phyloP scores from a whole-genome alignment of 1,140 invertebrate genomes.

The Limonius californicus region DNA sequence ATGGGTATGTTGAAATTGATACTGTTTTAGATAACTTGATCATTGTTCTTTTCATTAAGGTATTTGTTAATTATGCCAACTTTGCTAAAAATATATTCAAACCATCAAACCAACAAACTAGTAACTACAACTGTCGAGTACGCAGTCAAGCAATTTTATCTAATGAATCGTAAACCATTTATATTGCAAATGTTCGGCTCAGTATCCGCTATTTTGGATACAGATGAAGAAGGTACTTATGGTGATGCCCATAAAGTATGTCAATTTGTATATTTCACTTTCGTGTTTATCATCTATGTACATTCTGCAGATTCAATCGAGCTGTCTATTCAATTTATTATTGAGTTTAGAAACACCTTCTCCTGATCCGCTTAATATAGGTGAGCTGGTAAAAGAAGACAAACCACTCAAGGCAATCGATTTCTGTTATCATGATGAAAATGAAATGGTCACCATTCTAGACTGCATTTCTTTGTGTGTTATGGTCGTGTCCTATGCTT shows the following conservation, averaged over 20 bases:
- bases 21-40: not conserved
- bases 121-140: slow-evolving; percentile 96
- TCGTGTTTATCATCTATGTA: slow-evolving; percentile 6
- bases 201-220: slow-evolving; percentile 92
- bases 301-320: slow-evolving; percentile 72
- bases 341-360: slow-evolving; percentile 88
- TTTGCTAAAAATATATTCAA: slow-evolving; percentile 92
- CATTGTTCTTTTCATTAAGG: slow-evolving; percentile 49
- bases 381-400: slow-evolving; percentile 92
- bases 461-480: slow-evolving; percentile 94
- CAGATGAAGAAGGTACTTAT: slow-evolving; percentile 79
- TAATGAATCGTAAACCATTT: slow-evolving; percentile 97
- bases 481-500: slow-evolving; percentile 96
- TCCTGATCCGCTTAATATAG: slow-evolving; percentile 90
- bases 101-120: slow-evolving; percentile 94
- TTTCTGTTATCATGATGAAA: slow-evolving; percentile 95
- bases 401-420: slow-evolving; percentile 96
- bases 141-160: slow-evolving; percentile 96
- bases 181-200: slow-evolving; percentile 99
- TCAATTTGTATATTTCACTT: slow-evolving; percentile 6
- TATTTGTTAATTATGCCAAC: slow-evolving; percentile 98
- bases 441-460: slow-evolving; percentile 88
- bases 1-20: slow-evolving; percentile 81
- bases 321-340: slow-evolving; percentile 86
- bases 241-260: slow-evolving; percentile 89